Evolutionary conservation across 1,140 invertebrate species (phyloP), one percentile per base, ranked within the genome.

Genomic region (Caerostris extrusa): DNA sequence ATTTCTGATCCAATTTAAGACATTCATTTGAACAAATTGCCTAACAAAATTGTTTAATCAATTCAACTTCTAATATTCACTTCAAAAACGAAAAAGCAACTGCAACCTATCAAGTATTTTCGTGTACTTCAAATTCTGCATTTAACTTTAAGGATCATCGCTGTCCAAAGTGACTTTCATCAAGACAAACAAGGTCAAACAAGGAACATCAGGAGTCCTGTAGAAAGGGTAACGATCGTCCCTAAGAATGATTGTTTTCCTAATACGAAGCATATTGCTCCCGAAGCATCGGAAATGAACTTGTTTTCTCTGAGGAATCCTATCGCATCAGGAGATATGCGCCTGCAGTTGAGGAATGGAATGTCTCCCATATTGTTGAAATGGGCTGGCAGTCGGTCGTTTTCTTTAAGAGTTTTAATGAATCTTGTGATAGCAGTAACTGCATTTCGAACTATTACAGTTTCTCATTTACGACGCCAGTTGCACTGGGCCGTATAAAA

Each of bases 211-310:
- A 87, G 34, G n/a, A 58, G 8, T 87, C 53, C 58, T 50, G 85
- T 7, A 2, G 34, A 34, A 34, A 14, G 57, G 58, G 50, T 87
- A 87, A 87, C 58, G 85, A 60, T 34, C 3, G 58, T 87, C 85
- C 34, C 85, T 61, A 87, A 87, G 85, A 53, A 87, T 87, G 57
- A 61, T 61, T 87, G 85, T 87, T 87, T 87, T 87, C 85, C 58
- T 87, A 87, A 87, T 87, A 87, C 58, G 34, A 19, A 5, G 85
- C 85, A 86, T 86, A 58, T 86, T 58, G 85, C 58, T 34, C 8
- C 19, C 19, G 58, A 60, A 64, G 85, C 85, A 87, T 87, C 58
- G 58, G 57, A 64, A 87, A 87, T 87, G 58, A 61, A 61, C 57
- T 34, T 87, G 85, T 60, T 61, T 87, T 61, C 58, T 60, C 58